Conservation (phyloP, 1,140 invertebrate genomes). For the Globodera rostochiensis region DNA sequence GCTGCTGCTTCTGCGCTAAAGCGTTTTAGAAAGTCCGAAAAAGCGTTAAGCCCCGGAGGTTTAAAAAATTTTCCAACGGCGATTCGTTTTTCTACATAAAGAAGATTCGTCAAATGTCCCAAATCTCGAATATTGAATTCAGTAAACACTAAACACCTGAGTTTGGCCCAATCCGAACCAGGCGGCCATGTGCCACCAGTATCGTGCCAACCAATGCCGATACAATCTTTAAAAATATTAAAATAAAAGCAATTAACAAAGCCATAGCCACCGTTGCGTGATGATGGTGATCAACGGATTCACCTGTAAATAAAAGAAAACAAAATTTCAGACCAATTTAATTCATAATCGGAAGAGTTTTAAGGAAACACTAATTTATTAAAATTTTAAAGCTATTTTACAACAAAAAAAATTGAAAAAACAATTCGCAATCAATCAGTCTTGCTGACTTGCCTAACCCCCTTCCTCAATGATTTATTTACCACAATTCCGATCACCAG, state of each 20-base stretch:
- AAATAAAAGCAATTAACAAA: background rate
- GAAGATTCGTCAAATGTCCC: no score
- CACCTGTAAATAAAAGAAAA: background rate
- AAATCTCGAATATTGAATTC: no score
- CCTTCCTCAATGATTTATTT: slow-evolving; percentile 51
- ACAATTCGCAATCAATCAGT: background rate
- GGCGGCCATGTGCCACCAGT: background rate
- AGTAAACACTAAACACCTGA: background rate
- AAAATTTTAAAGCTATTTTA: background rate
- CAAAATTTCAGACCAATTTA: background rate
- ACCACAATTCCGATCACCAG: slow-evolving; percentile 61
- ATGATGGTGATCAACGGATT: slow-evolving; percentile 12
- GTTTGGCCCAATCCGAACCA: background rate
- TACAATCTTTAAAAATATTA: background rate
- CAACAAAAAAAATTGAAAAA: background rate
- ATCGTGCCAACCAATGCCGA: background rate
- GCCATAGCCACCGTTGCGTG: background rate
- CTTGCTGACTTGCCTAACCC: background rate
- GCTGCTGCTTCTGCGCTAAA: no score
- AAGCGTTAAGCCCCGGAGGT: background rate
- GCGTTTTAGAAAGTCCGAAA: background rate
- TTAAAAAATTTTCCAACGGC: background rate
- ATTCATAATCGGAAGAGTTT: background rate
- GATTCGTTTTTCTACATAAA: no score
- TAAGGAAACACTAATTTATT: background rate